Conservation (phyloP, 2,113 vertebrate genomes). For the Eublepharis macularius region DNA sequence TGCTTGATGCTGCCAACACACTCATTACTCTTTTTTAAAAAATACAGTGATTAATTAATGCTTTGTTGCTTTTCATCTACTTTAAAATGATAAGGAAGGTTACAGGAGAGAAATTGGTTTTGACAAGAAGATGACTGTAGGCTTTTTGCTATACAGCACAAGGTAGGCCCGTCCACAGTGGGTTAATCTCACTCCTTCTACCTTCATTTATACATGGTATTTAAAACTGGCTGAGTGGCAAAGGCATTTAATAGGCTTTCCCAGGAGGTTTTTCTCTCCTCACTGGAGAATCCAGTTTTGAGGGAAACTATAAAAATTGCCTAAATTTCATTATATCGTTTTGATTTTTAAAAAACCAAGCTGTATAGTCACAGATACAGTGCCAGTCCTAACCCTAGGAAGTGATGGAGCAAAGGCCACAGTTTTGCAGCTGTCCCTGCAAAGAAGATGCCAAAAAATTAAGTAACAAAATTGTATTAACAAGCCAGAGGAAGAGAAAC, state of each 20-base stretch:
- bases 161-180: slow-evolving; percentile 52
- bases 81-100: slow-evolving; percentile 62
- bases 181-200: slow-evolving; percentile 53
- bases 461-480: slow-evolving; percentile 36
- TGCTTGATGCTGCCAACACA: slow-evolving; percentile 54
- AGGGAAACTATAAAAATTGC: slow-evolving; percentile 49
- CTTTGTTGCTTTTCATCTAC: slow-evolving; percentile 62
- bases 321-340: slow-evolving; percentile 37
- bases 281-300: slow-evolving; percentile 46
- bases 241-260: slow-evolving; percentile 63
- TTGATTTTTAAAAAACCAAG: slow-evolving; percentile 32
- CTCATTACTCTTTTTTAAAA: slow-evolving; percentile 15
- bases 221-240: slow-evolving; percentile 60
- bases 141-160: slow-evolving; percentile 44
- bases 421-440: not conserved
- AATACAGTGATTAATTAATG: slow-evolving; percentile 66
- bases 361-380: slow-evolving; percentile 20
- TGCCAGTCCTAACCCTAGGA: slow-evolving; percentile 10
- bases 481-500: slow-evolving; percentile 25
- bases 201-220: slow-evolving; percentile 57
- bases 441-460: not conserved
- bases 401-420: not conserved
- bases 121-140: slow-evolving; percentile 57
- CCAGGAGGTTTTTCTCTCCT: slow-evolving; percentile 51
- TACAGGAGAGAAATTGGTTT: slow-evolving; percentile 64